Evolutionary conservation across 2,888 invertebrate genomes (phyloP).

Genomic region (Sussaba pulchella): DNA sequence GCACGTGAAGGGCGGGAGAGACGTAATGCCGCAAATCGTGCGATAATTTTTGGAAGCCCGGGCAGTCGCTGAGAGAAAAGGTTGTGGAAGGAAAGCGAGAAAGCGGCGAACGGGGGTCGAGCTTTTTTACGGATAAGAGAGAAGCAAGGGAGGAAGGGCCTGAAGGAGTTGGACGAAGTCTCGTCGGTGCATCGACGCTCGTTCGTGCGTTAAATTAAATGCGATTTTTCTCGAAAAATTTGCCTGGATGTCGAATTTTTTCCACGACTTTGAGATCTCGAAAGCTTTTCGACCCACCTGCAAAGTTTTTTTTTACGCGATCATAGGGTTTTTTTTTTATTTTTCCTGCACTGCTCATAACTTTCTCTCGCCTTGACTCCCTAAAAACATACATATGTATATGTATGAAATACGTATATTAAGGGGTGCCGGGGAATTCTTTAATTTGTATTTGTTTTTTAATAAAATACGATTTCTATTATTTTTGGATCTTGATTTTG

Average conservation of each 20-base stretch:
- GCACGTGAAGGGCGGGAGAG: conserved; percentile 27
- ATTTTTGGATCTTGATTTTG: too few species aligned
- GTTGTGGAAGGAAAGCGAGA: conserved; percentile 37
- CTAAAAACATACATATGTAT: too few species aligned
- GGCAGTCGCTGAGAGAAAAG: conserved; percentile 35
- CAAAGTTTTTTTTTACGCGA: background rate
- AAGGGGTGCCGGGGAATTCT: too few species aligned
- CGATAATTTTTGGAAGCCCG: conserved; percentile 55
- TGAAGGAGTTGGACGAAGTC: conserved; percentile 1
- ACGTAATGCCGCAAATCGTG: conserved; percentile 47
- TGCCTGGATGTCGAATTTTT: conserved; percentile 56
- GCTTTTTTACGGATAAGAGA: conserved; percentile 32
- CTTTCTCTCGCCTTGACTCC: background rate
- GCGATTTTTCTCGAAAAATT: conserved; percentile 65
- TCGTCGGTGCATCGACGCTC: conserved; percentile 51
- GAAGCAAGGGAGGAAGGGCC: conserved; percentile 3
- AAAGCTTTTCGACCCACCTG: conserved; percentile 40
- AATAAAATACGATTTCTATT: too few species aligned
- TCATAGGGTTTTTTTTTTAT: conserved; percentile 9
- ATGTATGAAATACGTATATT: too few species aligned
- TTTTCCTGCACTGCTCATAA: conserved; percentile 19
- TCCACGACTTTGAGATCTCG: conserved; percentile 44
- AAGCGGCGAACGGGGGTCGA: conserved; percentile 10
- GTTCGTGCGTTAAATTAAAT: conserved; percentile 70
- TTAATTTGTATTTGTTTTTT: too few species aligned